Base-by-base conservation (phyloP, 2,797 vertebrate species). In the Falco peregrinus region DNA sequence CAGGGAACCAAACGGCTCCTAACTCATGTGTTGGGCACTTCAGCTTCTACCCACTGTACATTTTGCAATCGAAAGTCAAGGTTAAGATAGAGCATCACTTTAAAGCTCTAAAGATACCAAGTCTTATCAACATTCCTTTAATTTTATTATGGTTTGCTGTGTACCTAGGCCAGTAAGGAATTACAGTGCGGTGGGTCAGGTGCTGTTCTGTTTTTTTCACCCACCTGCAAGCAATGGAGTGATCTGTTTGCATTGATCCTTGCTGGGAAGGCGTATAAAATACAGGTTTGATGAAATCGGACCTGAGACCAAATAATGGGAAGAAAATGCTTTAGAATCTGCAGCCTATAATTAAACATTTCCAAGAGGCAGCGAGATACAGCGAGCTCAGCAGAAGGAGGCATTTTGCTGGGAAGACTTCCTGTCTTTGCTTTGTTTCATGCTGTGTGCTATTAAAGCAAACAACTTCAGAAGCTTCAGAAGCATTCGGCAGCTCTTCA, bases 351-450 rank as follows among this genome's bases (percentile, higher is more conserved):
- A 94, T 89, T 84, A 95, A 95, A 82, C 71, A 47, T 61, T 90
- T 90, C 73, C 85, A 80, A 60, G 77, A 59, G 83, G 63, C 86
- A 82, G 86, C 0, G 6, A 89, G 94, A 75, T 48, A 5, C 73
- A 56, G 77, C 0, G 35, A 68, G 90, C 87, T 95, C 88, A 70
- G 84, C 90, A 85, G 90, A 89, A 93, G 90, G 93, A 95, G 83
- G 35, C 68, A 33, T 92, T 93, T 85, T 12, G 4, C 90, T 92
- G 90, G 75, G 88, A 89, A 89, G 60, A 9, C 43, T 84, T 88
- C 51, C 84, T n/a, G 2, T 22, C 80, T 90, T 82, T 78, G 79
- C 95, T 93, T 89, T 90, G 89, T 82, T 93, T 84, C 92, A 45
- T 1, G 7, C 96, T 94, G 79, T 51, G 93, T 77, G 92, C 81